These are phyloP conservation scores for Choristoneura rosaceana DNA, from an alignment of 2,888 invertebrate genomes.

Conservation along the genomic window DNA sequence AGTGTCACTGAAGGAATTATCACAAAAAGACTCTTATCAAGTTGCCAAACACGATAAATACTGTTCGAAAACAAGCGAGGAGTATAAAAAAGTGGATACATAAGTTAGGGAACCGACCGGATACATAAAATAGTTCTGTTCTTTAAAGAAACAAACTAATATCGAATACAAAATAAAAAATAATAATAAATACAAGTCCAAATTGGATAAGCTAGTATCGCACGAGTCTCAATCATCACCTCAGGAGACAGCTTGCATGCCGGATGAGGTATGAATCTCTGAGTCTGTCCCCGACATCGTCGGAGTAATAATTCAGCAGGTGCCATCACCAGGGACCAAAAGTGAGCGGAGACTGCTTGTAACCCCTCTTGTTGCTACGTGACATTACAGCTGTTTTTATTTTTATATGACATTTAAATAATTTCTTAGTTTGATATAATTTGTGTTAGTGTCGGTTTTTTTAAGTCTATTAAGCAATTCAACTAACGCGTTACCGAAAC, in stretches of 20 bases:
- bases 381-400: neutral
- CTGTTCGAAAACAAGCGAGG: too few species aligned
- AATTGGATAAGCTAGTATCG: slow-evolving; percentile 27
- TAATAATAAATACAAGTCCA: neutral
- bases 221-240: slow-evolving; percentile 37
- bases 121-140: too few species aligned
- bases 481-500: neutral
- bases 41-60: too few species aligned
- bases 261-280: slow-evolving; percentile 40
- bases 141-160: too few species aligned
- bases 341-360: slow-evolving; percentile 10
- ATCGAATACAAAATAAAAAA: neutral
- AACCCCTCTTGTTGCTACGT: slow-evolving; percentile 15
- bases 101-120: too few species aligned
- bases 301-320: slow-evolving; percentile 39
- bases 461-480: too few species aligned
- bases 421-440: neutral
- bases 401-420: neutral
- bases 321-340: slow-evolving; percentile 28
- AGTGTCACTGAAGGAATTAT: too few species aligned
- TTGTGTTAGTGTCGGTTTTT: too few species aligned
- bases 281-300: slow-evolving; percentile 29
- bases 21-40: too few species aligned
- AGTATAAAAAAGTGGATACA: too few species aligned
- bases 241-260: slow-evolving; percentile 39